Conservation (phyloP, 1,140 invertebrate species). For the Drosophila ficusphila region DNA sequence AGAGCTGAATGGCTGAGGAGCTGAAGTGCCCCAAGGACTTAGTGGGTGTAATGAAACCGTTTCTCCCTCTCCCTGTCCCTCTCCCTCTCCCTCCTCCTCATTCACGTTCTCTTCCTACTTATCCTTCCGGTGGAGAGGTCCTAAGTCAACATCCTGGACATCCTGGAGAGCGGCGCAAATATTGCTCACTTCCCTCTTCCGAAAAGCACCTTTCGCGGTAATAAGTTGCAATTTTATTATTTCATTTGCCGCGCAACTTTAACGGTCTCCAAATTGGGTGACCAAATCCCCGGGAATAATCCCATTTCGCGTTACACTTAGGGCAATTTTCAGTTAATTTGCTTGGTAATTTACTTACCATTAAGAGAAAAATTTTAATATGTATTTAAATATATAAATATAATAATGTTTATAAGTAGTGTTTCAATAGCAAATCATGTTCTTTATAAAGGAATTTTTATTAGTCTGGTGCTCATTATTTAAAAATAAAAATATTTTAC, state of each 20-base stretch:
- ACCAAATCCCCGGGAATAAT: background rate
- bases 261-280: background rate
- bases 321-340: background rate
- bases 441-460: too few species aligned
- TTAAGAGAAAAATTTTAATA: too few species aligned
- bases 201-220: slow-evolving; percentile 40
- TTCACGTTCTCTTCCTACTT: too few species aligned
- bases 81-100: too few species aligned
- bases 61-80: too few species aligned
- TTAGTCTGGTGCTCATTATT: too few species aligned
- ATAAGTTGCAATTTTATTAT: slow-evolving; percentile 73
- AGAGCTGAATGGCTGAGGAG: slow-evolving; percentile 27
- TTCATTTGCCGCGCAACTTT: slow-evolving; percentile 37
- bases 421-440: too few species aligned
- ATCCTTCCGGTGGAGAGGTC: slow-evolving; percentile 11
- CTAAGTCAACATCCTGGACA: slow-evolving; percentile 61
- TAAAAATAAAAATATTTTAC: too few species aligned
- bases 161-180: slow-evolving; percentile 11
- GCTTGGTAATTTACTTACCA: background rate
- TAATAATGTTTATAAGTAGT: too few species aligned
- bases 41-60: slow-evolving; percentile 56
- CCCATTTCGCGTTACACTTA: background rate
- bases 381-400: too few species aligned
- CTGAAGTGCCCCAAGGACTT: slow-evolving; percentile 42
- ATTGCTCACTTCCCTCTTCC: slow-evolving; percentile 35